These are phyloP conservation scores for Tupaia chinensis DNA, from an alignment of 2,113 vertebrate genomes.

Conservation along the genomic window DNA sequence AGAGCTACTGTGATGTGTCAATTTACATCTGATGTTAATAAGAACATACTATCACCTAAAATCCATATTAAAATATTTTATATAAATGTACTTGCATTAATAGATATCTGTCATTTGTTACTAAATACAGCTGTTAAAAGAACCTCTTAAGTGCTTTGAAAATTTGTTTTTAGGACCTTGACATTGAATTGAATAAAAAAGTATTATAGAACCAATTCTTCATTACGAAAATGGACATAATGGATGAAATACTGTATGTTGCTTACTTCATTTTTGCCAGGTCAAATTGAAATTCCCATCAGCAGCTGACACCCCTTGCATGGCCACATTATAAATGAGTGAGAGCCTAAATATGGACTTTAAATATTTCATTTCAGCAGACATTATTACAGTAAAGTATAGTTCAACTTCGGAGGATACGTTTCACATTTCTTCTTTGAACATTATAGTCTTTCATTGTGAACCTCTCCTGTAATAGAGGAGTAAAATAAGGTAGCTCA, in stretches of 20 bases:
- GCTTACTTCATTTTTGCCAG: slow-evolving; percentile 82
- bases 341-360: slow-evolving; percentile 57
- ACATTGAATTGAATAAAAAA: slow-evolving; percentile 75
- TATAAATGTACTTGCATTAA: slow-evolving; percentile 80
- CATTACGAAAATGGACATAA: slow-evolving; percentile 77
- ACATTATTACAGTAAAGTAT: slow-evolving; percentile 35
- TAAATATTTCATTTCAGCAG: slow-evolving; percentile 68
- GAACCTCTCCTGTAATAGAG: not conserved
- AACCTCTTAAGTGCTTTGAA: slow-evolving; percentile 79
- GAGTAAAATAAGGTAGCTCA: slow-evolving; percentile 69
- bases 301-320: slow-evolving; percentile 68
- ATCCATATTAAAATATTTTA: slow-evolving; percentile 79
- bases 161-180: slow-evolving; percentile 82
- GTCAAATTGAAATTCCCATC: slow-evolving; percentile 82
- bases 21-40: slow-evolving; percentile 76
- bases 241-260: slow-evolving; percentile 77
- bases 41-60: slow-evolving; percentile 70
- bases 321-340: slow-evolving; percentile 69
- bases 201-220: slow-evolving; percentile 76
- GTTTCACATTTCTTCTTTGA: slow-evolving; percentile 66
- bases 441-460: slow-evolving; percentile 23
- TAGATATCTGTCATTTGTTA: slow-evolving; percentile 82
- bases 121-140: slow-evolving; percentile 81
- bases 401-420: slow-evolving; percentile 61
- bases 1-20: slow-evolving; percentile 65